Percentiles rank a stretch among this genome's conserved stretches.
These are phyloP conservation scores for Presbytis comata DNA, from an alignment of 2,797 vertebrate species.

Conservation along the genomic window DNA sequence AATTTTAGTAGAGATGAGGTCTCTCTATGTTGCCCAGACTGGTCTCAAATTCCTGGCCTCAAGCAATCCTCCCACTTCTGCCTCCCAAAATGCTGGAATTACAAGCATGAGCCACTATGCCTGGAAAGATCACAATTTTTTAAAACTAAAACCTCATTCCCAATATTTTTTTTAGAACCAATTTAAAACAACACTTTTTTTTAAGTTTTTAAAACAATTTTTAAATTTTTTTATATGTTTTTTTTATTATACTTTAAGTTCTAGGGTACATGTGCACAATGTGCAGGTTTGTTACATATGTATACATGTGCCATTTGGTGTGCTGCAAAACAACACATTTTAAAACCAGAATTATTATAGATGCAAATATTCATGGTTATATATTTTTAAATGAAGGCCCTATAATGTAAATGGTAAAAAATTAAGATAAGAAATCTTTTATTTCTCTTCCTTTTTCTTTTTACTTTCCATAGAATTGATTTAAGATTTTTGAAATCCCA, in stretches of 20 bases:
- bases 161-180: not conserved
- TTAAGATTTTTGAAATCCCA: not conserved
- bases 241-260: too few relatives aligned
- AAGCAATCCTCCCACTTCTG: not conserved
- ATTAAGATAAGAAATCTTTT: not conserved
- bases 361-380: not conserved
- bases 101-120: not conserved
- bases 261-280: too few relatives aligned
- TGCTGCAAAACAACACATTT: not conserved
- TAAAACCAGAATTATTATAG: not conserved
- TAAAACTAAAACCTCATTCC: slow-evolving; percentile 29
- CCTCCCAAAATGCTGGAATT: not conserved
- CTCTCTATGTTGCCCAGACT: not conserved
- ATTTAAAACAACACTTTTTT: not conserved
- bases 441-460: not conserved
- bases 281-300: too few relatives aligned
- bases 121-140: not conserved
- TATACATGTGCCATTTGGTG: too few relatives aligned
- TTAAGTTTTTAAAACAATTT: too few relatives aligned
- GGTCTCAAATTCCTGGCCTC: not conserved
- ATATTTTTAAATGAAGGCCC: not conserved
- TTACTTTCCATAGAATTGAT: slow-evolving; percentile 1
- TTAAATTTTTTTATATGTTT: too few relatives aligned
- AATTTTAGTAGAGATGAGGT: not conserved
- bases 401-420: not conserved